Percentiles rank a stretch among this genome's conserved stretches.
These are phyloP conservation scores for mouse (Mus musculus) DNA, from an alignment of 2,113 vertebrate species.

Conservation along the genomic window GRCm39 chr3:140811001-140811500, in stretches of 20 bases:
- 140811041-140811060: not conserved
- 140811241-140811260: conserved; percentile 25
- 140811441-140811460: not conserved
- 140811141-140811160: not conserved
- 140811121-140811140: not conserved
- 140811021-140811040: not conserved
- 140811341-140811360: not conserved
- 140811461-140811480: not conserved
- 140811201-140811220: not conserved
- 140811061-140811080: not conserved
- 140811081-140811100: not conserved
- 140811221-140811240: not conserved
- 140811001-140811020: not conserved
- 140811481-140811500: not conserved
- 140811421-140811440: not conserved
- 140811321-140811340: not conserved
- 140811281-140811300: not conserved
- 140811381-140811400: not conserved
- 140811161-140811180: not conserved
- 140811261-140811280: not conserved
- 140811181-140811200: not conserved
- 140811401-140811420: not conserved
- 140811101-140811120: not conserved
- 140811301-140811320: not conserved
- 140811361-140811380: not conserved